Base-by-base conservation (phyloP, 2,888 invertebrate species). In the Brenthis ino region DNA sequence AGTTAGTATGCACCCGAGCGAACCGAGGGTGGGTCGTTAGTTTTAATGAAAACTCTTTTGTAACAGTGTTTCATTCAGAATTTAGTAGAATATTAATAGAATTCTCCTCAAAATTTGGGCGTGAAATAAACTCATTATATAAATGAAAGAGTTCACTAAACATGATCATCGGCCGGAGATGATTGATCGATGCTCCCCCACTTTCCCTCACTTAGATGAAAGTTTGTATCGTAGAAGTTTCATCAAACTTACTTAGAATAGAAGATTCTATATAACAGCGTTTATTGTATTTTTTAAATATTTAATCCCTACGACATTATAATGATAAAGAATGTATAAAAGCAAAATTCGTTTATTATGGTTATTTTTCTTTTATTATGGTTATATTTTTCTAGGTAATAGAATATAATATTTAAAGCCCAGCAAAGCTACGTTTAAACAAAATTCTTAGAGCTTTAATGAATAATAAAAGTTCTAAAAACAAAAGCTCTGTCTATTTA, bases 101-200 rank as follows among this genome's bases (percentile, higher is more conserved):
- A 43, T 43, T 43, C 8, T 43, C 11, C 37, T 43, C 3, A 43
- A 43, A 43, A 43, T 11, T 11, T 43, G 74, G 63, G 72, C 65
- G 71, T 71, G 73, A 70, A 71, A 79, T 78, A 83, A 85, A 85
- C 86, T 91, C 89, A 90, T 91, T 91, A 90, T 82, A 88, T 86
- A 89, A 89, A 91, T 90, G 89, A 91, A 91, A 90, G 90, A 91
- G 92, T 92, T 90, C 85, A 85, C 80, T 79, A 82, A 85, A 83
- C 85, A 83, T 80, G 80, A 80, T 76, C 77, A 81, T 77, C 79
- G 77, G 70, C 70, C 70, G 73, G 73, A 77, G 73, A 85, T 89
- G 89, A 88, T 87, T 85, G 88, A 89, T 88, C 83, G 85, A 74
- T 71, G 65, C 63, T 68, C 43, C 63, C 68, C 69, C 65, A 65